Base-by-base conservation (phyloP, 2,113 vertebrate species). In the Urocitellus parryii region DNA sequence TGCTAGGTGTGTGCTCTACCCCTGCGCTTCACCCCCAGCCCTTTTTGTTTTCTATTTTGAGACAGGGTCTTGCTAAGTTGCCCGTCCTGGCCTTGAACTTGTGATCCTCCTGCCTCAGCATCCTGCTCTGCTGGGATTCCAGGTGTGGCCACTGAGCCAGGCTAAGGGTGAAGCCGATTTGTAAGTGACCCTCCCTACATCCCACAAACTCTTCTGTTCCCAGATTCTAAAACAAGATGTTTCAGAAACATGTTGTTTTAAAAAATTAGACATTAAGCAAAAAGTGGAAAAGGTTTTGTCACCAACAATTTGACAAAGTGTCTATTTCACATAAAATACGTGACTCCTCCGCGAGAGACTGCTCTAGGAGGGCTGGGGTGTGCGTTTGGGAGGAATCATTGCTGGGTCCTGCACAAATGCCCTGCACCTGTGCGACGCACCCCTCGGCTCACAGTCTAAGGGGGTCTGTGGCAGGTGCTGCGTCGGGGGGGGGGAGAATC, bases 401-500 rank as follows among this genome's bases (percentile, higher is more conserved):
- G 25, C 25, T 1, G 0, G 0, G n/a, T 10, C 18, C 29, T 34
- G 29, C 29, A 68, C 4, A 34, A 68, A 68, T 18, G 8, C 8
- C 58, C 22, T 61, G 58, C 22, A 61, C 20, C 58, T 61, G 2
- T 61, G 24, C 24, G 5, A 22, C 0, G 22, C 58, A 22, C 58
- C 58, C 58, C 58, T 51, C 34, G 37, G 51, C 37, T 82, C 48
- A 4, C 0, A 17, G 39, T 27, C 39, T 24, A 5, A 5, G 12
- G 0, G 0, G 4, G 13, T 22, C 32, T 48, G 0, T 8, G 88
- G n/a, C 9, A 5, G 48, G 25, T 32, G 0, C 2, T 9, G 72
- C 32, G 1, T 0, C 0, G 2, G 24, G 2, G 3, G 20, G 24
- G 58, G 58, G 58, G 8, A 24, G 58, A 61, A 24, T 45, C 58